These are phyloP conservation scores for Cephus nigrinus DNA, from an alignment of 2,888 invertebrate genomes.

Conservation along the genomic window DNA sequence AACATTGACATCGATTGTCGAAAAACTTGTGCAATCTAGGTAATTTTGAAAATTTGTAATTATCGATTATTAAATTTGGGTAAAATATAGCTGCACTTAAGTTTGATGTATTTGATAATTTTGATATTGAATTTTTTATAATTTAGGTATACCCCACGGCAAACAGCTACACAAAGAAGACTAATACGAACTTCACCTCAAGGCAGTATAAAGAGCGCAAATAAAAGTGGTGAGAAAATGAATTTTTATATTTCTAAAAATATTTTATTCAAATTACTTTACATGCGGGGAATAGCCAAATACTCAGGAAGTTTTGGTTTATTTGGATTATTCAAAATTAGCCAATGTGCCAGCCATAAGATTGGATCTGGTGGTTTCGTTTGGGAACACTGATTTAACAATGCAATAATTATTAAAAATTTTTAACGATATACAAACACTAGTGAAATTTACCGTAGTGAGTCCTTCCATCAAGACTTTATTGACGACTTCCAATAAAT, in stretches of 20 bases:
- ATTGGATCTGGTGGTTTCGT: slow-evolving; percentile 82
- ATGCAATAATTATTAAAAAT: not conserved
- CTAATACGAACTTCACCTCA: slow-evolving; percentile 28
- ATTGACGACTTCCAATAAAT: slow-evolving; percentile 76
- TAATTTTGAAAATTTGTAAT: slow-evolving; percentile 23
- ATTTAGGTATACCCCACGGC: slow-evolving; percentile 41
- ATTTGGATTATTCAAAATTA: slow-evolving; percentile 80
- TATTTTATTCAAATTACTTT: not conserved
- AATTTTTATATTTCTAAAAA: not conserved
- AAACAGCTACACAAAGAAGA: slow-evolving; percentile 32
- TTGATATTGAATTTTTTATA: slow-evolving; percentile 8
- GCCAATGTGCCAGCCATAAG: slow-evolving; percentile 81
- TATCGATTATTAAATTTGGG: not conserved
- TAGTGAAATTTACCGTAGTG: slow-evolving; percentile 41
- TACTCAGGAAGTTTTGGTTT: slow-evolving; percentile 68
- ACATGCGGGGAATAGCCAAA: slow-evolving; percentile 6
- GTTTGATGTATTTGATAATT: not conserved
- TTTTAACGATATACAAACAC: not conserved
- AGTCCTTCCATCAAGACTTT: slow-evolving; percentile 74
- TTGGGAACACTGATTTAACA: slow-evolving; percentile 70
- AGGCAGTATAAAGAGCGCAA: slow-evolving; percentile 18
- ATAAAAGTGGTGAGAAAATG: slow-evolving; percentile 29
- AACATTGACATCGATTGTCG: slow-evolving; percentile 40
- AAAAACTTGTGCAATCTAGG: slow-evolving; percentile 50
- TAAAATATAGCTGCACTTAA: not conserved